Evolutionary conservation across 92 coral and sea anemone genomes (phyloP), one percentile per base, ranked within the genome.

Genomic region (Epizoanthus ramosus): DNA sequence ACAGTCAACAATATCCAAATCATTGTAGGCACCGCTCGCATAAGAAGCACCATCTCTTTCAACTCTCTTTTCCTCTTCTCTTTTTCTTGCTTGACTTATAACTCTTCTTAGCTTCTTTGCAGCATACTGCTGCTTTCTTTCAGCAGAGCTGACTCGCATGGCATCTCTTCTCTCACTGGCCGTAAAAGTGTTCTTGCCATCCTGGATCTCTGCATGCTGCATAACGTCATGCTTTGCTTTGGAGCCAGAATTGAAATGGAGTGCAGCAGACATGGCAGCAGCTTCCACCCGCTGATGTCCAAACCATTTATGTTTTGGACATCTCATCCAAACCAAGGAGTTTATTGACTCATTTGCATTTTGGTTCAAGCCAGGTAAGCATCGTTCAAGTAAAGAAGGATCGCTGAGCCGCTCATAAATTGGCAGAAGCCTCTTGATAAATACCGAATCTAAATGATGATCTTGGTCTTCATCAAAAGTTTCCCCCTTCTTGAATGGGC

Each of bases 281-380:
- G 57, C 73, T 28, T 52, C 85, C 3, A 84, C 77, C 59, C 84
- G 47, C 24, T 68, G 72, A 25, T 63, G 71, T 13, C 91, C 91
- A 68, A 65, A 70, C 83, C 86, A 73, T 65, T 75, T 84, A 57
- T 84, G 86, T 64, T 84, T 79, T 24, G 88, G 88, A 71, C 88
- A 84, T 21, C 66, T 88, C 54, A 71, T 79, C 92, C 85, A 88
- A 16, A 79, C 83, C 39, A 88, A 81, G 57, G 91, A 52, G 71
- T 88, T 84, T 33, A 88, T 81, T 35, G 88, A 84, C 82, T 84
- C 91, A 80, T 84, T 84, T 79, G 92, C 92, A 79, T 84, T 84
- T 47, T 84, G 75, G 65, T 88, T 81, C 47, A 43, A 63, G 9
- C 92, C 92, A 39, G 88, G 88, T 21, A 88, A 53, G 45, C 88